These are phyloP conservation scores for Drosophila simulans DNA, from an alignment of 1,140 invertebrate genomes.

Conservation along the genomic window DNA sequence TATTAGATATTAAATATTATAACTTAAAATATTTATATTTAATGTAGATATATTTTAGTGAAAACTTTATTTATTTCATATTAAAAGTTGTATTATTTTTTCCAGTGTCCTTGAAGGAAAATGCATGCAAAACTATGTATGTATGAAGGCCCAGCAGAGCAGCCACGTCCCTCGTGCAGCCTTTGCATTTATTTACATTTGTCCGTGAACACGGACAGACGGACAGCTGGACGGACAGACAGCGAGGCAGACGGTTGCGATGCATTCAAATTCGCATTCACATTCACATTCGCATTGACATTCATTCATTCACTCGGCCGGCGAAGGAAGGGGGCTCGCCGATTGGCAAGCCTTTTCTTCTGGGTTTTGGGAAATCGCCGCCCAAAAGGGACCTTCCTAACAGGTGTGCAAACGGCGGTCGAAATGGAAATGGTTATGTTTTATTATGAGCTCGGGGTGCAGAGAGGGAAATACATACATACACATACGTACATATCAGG, in stretches of 20 bases:
- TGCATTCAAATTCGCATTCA: slow-evolving; percentile 48
- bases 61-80: too few species aligned
- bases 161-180: slow-evolving; percentile 22
- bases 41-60: too few species aligned
- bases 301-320: slow-evolving; percentile 33
- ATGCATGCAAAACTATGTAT: slow-evolving; percentile 74
- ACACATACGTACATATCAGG: neutral
- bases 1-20: neutral
- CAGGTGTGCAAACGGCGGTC: slow-evolving; percentile 62
- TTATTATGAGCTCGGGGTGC: slow-evolving; percentile 35
- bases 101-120: slow-evolving; percentile 23
- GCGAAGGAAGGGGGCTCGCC: slow-evolving; percentile 16
- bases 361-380: slow-evolving; percentile 23
- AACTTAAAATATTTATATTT: neutral
- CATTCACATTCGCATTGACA: slow-evolving; percentile 39
- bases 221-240: neutral
- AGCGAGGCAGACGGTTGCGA: slow-evolving; percentile 24
- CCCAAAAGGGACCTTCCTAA: slow-evolving; percentile 31
- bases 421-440: slow-evolving; percentile 62
- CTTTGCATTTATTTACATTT: slow-evolving; percentile 77
- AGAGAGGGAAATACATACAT: neutral
- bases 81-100: neutral
- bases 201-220: slow-evolving; percentile 23
- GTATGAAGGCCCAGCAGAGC: slow-evolving; percentile 20
- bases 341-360: slow-evolving; percentile 47